Base-by-base conservation (phyloP, 2,113 vertebrate genomes). In the Alligator mississippiensis region DNA sequence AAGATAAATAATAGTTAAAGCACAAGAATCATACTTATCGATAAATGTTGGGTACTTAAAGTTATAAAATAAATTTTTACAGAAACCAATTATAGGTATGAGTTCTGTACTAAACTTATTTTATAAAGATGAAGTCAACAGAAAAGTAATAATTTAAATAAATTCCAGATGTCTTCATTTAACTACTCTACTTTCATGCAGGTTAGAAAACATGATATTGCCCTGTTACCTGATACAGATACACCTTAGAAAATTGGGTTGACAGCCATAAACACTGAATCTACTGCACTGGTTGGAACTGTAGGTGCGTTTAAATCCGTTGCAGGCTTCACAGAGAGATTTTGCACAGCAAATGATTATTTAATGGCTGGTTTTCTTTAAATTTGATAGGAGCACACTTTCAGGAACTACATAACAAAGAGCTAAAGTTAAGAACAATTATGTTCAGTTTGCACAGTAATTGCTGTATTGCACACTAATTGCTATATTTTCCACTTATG, bases 111-210 rank as follows among this genome's bases (percentile, higher is more conserved):
- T 82, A 55, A 85, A n/a, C 81, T 11, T 84, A 15, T 82, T 93
- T 64, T 76, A 88, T 90, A 61, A 70, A 60, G 85, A 59, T 27
- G 66, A 62, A 89, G 94, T 93, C n/a, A 80, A 92, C 91, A 84
- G 6, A 90, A 60, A 90, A 59, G 10, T 77, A 63, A 76, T 76
- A 61, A 19, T 17, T 59, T 25, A 76, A 78, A 86, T 86, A 84
- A 63, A 84, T 74, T 93, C 62, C 74, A 91, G 66, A 6, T 92
- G 19, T 85, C 54, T 80, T 63, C 57, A 91, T 84, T 92, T 95
- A 88, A 85, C 86, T 80, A 30, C 24, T 22, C 61, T 72, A n/a
- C 11, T 57, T 19, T 90, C 38, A 62, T 13, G 3, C 12, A 63
- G 58, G 66, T 25, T 19, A 92, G 87, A 68, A 63, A 77, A 64